Evolutionary conservation across 2,113 vertebrate genomes (phyloP).

Genomic region (Nesogale talazaci): DNA sequence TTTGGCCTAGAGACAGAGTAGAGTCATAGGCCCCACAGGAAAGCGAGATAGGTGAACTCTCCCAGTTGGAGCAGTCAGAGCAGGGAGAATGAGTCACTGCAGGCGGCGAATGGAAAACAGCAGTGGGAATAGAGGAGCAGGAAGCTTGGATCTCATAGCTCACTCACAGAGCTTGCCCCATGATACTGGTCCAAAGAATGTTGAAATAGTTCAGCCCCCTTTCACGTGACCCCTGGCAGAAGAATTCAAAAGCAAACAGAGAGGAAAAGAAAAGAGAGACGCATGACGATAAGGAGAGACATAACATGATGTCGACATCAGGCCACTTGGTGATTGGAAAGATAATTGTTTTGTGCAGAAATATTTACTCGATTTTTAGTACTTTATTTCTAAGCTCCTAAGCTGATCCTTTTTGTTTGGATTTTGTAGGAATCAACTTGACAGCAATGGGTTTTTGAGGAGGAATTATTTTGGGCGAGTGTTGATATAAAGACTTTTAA

Average conservation of each 20-base stretch:
- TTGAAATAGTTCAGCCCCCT: neutral
- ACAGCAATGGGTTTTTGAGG: neutral
- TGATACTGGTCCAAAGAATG: neutral
- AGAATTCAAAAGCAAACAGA: neutral
- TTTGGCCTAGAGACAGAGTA: neutral
- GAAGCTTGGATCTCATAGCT: neutral
- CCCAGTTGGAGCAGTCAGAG: neutral
- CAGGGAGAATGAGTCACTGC: neutral
- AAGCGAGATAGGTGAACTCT: constrained; percentile 47
- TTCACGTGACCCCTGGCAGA: neutral
- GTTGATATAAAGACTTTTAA: neutral
- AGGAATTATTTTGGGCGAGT: neutral
- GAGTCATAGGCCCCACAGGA: neutral
- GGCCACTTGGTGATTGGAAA: neutral
- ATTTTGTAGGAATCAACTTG: neutral
- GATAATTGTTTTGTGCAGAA: neutral
- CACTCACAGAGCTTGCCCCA: neutral
- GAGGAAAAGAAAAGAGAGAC: neutral
- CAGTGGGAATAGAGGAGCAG: neutral
- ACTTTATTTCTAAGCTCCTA: neutral
- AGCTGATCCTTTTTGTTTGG: neutral
- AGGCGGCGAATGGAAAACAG: neutral
- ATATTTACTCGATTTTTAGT: neutral
- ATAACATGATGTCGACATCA: neutral
- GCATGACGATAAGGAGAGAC: neutral